These are phyloP conservation scores for Antennarius striatus DNA, from an alignment of 2,113 vertebrate species.

Conservation along the genomic window DNA sequence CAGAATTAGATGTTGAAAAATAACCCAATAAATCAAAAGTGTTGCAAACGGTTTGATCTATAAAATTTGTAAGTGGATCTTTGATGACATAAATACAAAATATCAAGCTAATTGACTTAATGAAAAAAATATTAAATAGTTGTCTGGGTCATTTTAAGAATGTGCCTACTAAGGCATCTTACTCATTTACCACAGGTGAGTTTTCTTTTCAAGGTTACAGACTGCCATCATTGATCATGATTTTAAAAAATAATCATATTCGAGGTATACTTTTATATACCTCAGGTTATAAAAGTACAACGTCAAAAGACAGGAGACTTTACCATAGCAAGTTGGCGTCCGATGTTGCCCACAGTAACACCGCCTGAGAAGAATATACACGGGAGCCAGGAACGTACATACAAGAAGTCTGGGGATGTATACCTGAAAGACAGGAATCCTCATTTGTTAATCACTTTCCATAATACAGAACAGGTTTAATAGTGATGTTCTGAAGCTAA, in stretches of 20 bases:
- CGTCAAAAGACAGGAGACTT: background rate
- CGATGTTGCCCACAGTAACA: constrained; percentile 97
- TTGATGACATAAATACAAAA: background rate
- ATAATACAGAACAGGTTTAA: background rate
- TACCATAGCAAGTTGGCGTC: constrained; percentile 97
- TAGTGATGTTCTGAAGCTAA: background rate
- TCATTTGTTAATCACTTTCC: background rate
- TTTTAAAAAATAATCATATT: too few species aligned
- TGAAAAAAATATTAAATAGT: background rate
- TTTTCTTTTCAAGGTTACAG: too few species aligned
- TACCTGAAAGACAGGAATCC: constrained; percentile 79
- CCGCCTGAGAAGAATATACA: constrained; percentile 99
- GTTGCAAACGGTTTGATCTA: background rate
- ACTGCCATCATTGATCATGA: too few species aligned
- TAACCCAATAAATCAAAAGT: background rate
- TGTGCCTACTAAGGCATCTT: too few species aligned
- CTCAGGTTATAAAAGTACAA: too few species aligned
- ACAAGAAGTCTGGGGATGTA: constrained; percentile 95
- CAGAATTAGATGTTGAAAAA: constrained; percentile 6
- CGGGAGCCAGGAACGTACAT: constrained; percentile 97
- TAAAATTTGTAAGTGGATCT: background rate
- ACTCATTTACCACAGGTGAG: background rate
- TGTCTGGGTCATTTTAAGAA: too few species aligned
- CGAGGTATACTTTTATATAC: too few species aligned
- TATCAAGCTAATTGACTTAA: background rate